Evolutionary conservation across 1,140 invertebrate species (phyloP).

Genomic region (Steinernema khuongi): DNA sequence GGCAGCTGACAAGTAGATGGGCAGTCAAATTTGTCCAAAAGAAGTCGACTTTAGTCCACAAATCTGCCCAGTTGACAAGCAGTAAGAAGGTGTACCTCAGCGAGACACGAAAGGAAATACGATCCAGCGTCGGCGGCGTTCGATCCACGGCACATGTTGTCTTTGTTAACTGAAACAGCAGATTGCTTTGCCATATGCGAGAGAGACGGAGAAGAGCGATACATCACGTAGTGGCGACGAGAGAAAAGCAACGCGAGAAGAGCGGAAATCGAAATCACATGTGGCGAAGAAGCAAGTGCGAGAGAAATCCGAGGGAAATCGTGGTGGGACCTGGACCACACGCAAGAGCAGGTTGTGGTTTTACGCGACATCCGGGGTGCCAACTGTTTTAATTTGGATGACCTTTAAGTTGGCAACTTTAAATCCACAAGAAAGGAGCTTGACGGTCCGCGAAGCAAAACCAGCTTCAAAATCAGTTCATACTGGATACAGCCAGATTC

Average conservation of each 20-base stretch:
- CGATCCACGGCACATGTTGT: not conserved
- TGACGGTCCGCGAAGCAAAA: too few relatives aligned
- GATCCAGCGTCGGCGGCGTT: not conserved
- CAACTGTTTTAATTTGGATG: too few relatives aligned
- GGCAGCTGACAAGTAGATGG: not conserved
- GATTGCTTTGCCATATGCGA: not conserved
- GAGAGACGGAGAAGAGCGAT: not conserved
- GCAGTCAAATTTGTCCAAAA: not conserved
- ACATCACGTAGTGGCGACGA: not conserved
- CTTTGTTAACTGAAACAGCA: not conserved
- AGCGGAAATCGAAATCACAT: too few relatives aligned
- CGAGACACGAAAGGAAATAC: not conserved
- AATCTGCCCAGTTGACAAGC: not conserved
- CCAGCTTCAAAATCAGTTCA: too few relatives aligned
- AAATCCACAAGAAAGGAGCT: too few relatives aligned
- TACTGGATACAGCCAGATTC: too few relatives aligned
- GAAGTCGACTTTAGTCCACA: not conserved
- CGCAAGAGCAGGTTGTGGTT: too few relatives aligned
- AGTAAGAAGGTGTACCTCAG: not conserved
- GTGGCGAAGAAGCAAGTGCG: too few relatives aligned
- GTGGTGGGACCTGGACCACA: too few relatives aligned
- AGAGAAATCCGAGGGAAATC: too few relatives aligned
- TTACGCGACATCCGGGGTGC: too few relatives aligned
- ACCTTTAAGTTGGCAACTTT: too few relatives aligned
- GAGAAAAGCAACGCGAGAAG: not conserved